Percentiles rank a stretch among this genome's conserved stretches.
phyloP scores from a whole-genome alignment of 2,888 invertebrate genomes.

The Cyclophora albipunctata region DNA sequence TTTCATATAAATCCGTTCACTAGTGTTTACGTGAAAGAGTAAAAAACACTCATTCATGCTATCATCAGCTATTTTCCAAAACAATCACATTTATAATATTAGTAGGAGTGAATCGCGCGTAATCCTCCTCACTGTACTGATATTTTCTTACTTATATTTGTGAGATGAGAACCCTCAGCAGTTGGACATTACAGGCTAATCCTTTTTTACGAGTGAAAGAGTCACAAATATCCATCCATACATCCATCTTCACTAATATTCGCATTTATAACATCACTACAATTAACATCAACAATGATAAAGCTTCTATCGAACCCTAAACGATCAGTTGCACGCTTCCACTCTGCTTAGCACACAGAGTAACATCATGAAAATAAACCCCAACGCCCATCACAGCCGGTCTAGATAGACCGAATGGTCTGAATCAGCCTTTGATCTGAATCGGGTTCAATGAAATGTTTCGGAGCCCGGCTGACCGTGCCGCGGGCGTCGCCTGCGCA shows the following conservation, averaged over 20 bases:
- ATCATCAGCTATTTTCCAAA: no score
- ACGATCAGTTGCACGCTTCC: slow-evolving; percentile 11
- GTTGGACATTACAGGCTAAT: no score
- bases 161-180: no score
- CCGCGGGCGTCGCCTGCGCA: slow-evolving; percentile 17
- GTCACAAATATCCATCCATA: no score
- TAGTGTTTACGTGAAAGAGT: no score
- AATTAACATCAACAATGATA: background rate
- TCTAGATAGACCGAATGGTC: slow-evolving; percentile 11
- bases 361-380: slow-evolving; percentile 11
- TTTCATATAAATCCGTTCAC: no score
- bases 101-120: background rate
- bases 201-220: no score
- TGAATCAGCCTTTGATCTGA: slow-evolving; percentile 38
- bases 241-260: no score
- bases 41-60: no score
- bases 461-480: slow-evolving; percentile 2
- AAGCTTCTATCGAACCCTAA: background rate
- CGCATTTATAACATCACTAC: background rate
- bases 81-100: no score
- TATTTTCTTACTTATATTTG: no score
- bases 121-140: no score
- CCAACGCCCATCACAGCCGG: slow-evolving; percentile 15
- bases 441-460: slow-evolving; percentile 22
- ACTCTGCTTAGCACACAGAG: background rate